Percentiles rank a stretch among this genome's conserved stretches.
phyloP scores from a whole-genome alignment of 92 coral and sea anemone species.

The Palythoa caribaeorum region DNA sequence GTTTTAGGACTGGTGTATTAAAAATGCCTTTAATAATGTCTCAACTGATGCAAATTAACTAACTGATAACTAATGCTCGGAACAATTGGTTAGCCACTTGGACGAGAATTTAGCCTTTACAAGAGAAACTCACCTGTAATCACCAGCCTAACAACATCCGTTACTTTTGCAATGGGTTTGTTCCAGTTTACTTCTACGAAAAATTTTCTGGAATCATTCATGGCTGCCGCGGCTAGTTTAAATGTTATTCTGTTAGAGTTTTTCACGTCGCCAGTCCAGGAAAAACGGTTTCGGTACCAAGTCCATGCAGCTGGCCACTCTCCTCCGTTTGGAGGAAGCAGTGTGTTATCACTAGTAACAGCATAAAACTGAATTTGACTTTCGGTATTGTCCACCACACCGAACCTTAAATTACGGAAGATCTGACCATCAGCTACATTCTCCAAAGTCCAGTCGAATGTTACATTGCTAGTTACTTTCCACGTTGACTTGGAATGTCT shows the following conservation, averaged over 20 bases:
- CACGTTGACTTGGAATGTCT: background rate
- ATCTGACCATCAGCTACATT: background rate
- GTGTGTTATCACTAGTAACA: background rate
- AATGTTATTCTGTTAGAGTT: background rate
- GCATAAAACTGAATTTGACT: background rate
- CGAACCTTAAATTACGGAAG: background rate
- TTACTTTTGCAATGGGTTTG: background rate
- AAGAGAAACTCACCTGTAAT: constrained; percentile 1
- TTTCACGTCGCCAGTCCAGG: background rate
- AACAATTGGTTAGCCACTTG: too few relatives aligned
- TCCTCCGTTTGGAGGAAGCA: background rate
- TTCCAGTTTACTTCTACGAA: background rate
- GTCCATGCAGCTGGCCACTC: background rate
- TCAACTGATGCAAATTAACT: too few relatives aligned
- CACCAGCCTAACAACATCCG: background rate
- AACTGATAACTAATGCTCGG: too few relatives aligned
- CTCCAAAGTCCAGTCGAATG: background rate
- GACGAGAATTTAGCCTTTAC: too few relatives aligned
- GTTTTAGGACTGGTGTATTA: too few relatives aligned
- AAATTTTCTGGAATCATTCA: background rate
- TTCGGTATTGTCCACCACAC: background rate
- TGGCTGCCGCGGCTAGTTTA: background rate
- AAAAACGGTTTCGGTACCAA: background rate
- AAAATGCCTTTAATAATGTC: too few relatives aligned
- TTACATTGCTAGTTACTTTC: background rate